Evolutionary conservation across 1,140 invertebrate species (phyloP), one percentile per base, ranked within the genome.

Genomic region (Drosophila albomicans): DNA sequence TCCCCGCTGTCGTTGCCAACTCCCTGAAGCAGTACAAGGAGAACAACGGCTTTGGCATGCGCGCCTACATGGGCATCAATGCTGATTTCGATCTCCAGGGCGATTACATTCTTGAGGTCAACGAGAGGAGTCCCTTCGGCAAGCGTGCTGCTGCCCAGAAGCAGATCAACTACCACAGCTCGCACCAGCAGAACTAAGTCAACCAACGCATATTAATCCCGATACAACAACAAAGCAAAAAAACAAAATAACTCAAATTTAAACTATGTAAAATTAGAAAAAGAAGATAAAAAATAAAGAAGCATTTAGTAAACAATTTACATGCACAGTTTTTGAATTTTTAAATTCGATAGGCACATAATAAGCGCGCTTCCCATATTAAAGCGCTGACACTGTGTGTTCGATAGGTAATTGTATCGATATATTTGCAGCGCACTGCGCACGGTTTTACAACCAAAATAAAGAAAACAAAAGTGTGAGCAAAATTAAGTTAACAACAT

Each of bases 51-150:
- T 77, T 71, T 54, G 91, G 91, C 62, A 79, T 81, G 71, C 86
- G 81, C 46, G 81, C 82, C 25, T 88, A 82, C 63, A 93, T 93
- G 92, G 92, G 92, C 57, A 85, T 91, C n/a, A 71, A 79, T 20
- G 75, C 76, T 48, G 80, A 91, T 6, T 85, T 38, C 51, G 89
- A 91, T 79, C 77, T 91, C 11, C 68, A 82, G 46, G 92, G 92
- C 59, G 90, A 92, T 51, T 93, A 85, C 66, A 81, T 92, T 59
- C 67, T 93, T 10, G 75, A 92, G 61, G 91, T 92, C 13, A 91
- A 92, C 45, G 38, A 78, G 45, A 80, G 78, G 68, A 86, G 79
- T 13, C 92, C 92, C 49, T 93, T 92, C 65, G 92, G 92, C 48
- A 74, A 92, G 76, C 81, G 91, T n/a, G 38, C 66, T 1, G 68